phyloP scores from a whole-genome alignment of 1,140 invertebrate species.

The Lordiphosa clarofinis region DNA sequence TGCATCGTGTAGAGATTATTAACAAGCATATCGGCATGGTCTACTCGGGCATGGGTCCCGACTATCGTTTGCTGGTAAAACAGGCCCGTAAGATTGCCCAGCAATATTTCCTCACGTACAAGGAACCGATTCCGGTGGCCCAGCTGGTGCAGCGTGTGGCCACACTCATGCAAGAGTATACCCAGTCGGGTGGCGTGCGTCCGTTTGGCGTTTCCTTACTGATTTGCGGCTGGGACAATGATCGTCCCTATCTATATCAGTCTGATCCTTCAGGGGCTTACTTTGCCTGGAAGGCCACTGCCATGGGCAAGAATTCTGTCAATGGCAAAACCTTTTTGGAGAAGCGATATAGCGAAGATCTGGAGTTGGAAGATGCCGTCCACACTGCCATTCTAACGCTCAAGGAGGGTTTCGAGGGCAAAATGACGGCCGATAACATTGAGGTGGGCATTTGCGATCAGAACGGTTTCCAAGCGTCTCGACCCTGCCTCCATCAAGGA shows the following conservation, averaged over 20 bases:
- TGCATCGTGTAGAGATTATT: slow-evolving; percentile 97
- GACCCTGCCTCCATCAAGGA: slow-evolving; percentile 97
- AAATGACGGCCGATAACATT: slow-evolving; percentile 99
- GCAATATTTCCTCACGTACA: slow-evolving; percentile 94
- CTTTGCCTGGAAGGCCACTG: slow-evolving; percentile 99
- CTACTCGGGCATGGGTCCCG: slow-evolving; percentile 96
- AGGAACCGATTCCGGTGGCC: slow-evolving; percentile 96
- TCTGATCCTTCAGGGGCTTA: slow-evolving; percentile 99
- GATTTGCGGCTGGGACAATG: slow-evolving; percentile 97
- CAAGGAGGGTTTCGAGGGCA: slow-evolving; percentile 99
- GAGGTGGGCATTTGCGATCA: slow-evolving; percentile 98
- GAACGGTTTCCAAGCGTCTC: slow-evolving; percentile 93
- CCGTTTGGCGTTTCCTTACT: slow-evolving; percentile 99
- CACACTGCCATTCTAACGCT: slow-evolving; percentile 99
- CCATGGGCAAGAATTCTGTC: slow-evolving; percentile 99
- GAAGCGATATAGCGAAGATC: slow-evolving; percentile 97
- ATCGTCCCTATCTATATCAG: slow-evolving; percentile 95
- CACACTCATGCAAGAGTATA: slow-evolving; percentile 99
- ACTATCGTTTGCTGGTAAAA: slow-evolving; percentile 95
- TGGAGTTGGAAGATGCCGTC: slow-evolving; percentile 98
- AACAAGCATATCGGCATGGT: slow-evolving; percentile 98
- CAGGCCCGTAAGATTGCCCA: slow-evolving; percentile 98
- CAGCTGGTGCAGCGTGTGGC: slow-evolving; percentile 98
- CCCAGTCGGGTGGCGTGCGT: slow-evolving; percentile 98
- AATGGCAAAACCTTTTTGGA: slow-evolving; percentile 99